Evolutionary conservation across 2,888 invertebrate species (phyloP), one percentile per base, ranked within the genome.

Genomic region (Idaea aversata): DNA sequence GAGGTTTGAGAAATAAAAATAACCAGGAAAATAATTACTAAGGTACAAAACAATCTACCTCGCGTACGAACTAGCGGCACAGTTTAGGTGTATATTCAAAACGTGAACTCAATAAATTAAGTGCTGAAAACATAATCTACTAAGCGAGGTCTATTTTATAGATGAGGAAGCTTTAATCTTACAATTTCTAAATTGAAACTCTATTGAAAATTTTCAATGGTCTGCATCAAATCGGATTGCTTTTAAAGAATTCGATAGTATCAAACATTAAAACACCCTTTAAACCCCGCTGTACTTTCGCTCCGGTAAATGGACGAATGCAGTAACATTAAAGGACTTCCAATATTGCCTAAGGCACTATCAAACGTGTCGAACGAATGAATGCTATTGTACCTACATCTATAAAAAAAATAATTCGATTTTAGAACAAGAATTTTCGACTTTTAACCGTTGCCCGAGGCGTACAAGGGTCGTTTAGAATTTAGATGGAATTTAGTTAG

Each of bases 321-420:
- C 62, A 65, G 67, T 68, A 63, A 61, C 65, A 88, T 88, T 88
- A 87, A 80, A 76, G 79, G 77, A 83, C 79, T 81, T 79, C 71
- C 73, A 74, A 78, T 76, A 77, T 74, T 64, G 86, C 88, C 85
- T 65, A 72, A 76, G 85, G 88, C 82, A 69, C 66, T 78, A 75
- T 79, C 80, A 70, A 77, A 71, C 67, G 70, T 70, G 71, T 80
- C 79, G 74, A 79, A 79, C 79, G 74, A 79, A 79, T 74, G 75
- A 78, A 82, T 79, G 75, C 73, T 75, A 73, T 75, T 69, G 68
- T 69, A 68, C 70, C 0, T 47, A 47, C 10, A 71, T 72, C 67
- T 72, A 73, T 75, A 77, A 76, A 74, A 77, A 80, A 78, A 75
- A 75, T 72, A 76, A 81, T 77, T 74, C 73, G 71, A 74, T 78